Conservation (phyloP, 2,888 invertebrate species). For the Strigamia transsilvanica region DNA sequence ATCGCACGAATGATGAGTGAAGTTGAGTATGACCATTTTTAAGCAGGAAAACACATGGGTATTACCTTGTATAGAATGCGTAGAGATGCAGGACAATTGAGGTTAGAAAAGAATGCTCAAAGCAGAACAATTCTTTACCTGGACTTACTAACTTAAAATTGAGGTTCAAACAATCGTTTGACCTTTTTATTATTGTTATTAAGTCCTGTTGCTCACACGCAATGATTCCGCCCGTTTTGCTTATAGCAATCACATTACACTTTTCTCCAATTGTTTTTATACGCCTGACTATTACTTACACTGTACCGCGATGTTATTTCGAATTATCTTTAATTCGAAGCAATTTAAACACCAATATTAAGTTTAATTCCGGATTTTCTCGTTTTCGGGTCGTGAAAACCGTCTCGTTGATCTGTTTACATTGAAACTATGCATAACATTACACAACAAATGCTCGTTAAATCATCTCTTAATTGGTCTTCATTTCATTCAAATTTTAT, state of each 20-base stretch:
- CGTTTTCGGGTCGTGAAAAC: background rate
- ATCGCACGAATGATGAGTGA: slow-evolving; percentile 25
- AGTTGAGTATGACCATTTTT: slow-evolving; percentile 20
- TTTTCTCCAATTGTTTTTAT: background rate
- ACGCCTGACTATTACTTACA: background rate
- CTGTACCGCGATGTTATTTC: background rate
- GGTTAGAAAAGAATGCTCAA: background rate
- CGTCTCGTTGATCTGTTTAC: background rate
- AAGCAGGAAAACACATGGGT: background rate
- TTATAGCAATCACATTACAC: background rate
- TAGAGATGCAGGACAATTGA: background rate
- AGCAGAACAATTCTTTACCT: background rate
- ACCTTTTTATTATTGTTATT: slow-evolving; percentile 1
- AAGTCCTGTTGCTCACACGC: background rate
- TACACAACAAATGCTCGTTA: background rate
- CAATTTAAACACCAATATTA: background rate
- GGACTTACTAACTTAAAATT: background rate
- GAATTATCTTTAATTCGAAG: background rate
- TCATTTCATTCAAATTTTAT: background rate
- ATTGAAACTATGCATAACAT: background rate
- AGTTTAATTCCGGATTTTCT: too few relatives aligned
- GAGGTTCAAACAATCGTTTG: background rate
- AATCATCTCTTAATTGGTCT: slow-evolving; percentile 14
- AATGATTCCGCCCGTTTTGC: background rate
- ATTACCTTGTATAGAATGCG: background rate